Base-by-base conservation (phyloP, 2,113 vertebrate genomes). In the Toxotes chatareus region DNA sequence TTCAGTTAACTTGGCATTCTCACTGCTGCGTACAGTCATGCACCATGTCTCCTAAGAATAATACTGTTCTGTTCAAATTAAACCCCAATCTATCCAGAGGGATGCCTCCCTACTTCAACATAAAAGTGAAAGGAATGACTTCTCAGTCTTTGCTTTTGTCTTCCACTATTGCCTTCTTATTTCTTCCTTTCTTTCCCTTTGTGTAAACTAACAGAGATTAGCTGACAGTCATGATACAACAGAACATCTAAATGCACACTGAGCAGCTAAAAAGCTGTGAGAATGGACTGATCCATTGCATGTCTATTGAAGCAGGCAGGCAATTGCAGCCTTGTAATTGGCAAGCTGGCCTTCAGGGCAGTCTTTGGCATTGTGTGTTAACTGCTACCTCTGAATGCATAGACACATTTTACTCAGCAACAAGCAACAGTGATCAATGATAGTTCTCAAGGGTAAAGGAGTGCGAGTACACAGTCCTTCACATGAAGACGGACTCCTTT, bases 321-420 rank as follows among this genome's bases (percentile, higher is more conserved):
- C 46, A 76, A 55, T 55, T 40, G 40, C 42, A 76, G 34, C 46
- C 62, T 60, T 65, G 56, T 55, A 79, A 86, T 44, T 40, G 59
- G 57, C 36, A 62, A 46, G 42, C 72, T 44, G 77, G 61, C 19
- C 68, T 40, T 62, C 13, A 7, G 64, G 60, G 53, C 23, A 14
- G 59, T 84, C 84, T 91, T 92, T 91, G 89, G 82, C 82, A 75
- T 72, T 76, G 27, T 73, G 32, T 82, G 69, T 76, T 79, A 85
- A 79, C 78, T 85, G 82, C 90, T 92, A 84, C 72, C 64, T 75
- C 60, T 74, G 71, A 72, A 86, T 89, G 86, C 85, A 89, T 72
- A 76, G 79, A 86, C 91, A 82, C 79, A 61, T 76, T 85, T 79
- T 65, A 71, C 72, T 70, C 44, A 1, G 74, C 38, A 74, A 67